Evolutionary conservation across 1,140 invertebrate species (phyloP), one percentile per base, ranked within the genome.

Genomic region (Drosophila tani): DNA sequence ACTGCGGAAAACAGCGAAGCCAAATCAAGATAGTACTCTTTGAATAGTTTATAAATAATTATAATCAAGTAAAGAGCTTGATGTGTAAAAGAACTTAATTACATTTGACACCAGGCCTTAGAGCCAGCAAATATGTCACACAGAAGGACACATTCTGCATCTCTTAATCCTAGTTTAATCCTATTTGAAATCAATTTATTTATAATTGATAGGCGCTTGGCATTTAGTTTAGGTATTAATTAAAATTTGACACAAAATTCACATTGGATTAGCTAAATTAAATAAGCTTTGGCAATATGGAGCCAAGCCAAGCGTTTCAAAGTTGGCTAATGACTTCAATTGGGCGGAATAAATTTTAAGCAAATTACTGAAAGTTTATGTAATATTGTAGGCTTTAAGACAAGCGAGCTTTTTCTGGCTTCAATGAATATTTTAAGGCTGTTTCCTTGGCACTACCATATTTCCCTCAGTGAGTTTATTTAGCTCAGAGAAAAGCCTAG

Each of bases 211-310:
- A 41, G 14, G 21, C 8, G 14, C 51, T 8, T n/a, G 35, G 21
- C 15, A 57, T 12, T 17, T 57, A 24, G 19, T 43, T 24, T 12
- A 5, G 15, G 15, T 2, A 2, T 24, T 57, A 57, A 41, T 57
- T 57, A 8, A 57, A 57, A 43, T 43, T 24, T 57, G 35, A 57
- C 55, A 57, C 55, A 24, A 45, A 41, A 24, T 24, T 41, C 21
- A 14, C 2, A 57, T 45, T 43, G 21, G 35, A 43, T 60, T 51
- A 21, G 8, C 14, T 0, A 6, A 47, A 29, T 50, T 19, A 11
- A 29, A 49, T 49, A 3, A 27, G 7, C 14, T 59, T 1, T 47
- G 19, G 0, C 38, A 40, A 55, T 55, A 15, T 19, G 3, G 35
- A 8, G 19, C 9, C 9, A 21, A 7, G 3, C 15, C 55, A 41